Evolutionary conservation across 2,113 vertebrate genomes (phyloP), one percentile per base, ranked within the genome.

Genomic region (Neogobius melanostomus): DNA sequence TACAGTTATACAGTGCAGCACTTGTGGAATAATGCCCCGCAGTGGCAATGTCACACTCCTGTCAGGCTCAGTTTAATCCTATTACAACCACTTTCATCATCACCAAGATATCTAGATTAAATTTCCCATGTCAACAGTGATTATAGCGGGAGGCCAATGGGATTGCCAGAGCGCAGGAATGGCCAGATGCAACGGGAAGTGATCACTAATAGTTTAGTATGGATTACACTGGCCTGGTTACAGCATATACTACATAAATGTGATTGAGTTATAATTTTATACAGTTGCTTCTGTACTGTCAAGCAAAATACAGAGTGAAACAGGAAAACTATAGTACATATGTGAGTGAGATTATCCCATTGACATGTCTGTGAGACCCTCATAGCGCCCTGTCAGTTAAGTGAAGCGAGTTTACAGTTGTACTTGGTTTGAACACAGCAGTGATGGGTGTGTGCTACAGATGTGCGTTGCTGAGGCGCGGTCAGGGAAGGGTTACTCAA

Each of bases 1-100:
- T 62, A 62, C 60, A 9, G 60, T 69, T 60, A 74, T 65, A 67
- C 72, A 72, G 47, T 65, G 76, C 65, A 64, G 49, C 67, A 44
- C 50, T 69, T 42, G 45, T 61, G 66, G 69, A 83, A 71, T 64
- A 75, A 75, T 63, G 60, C 68, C 65, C 75, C 81, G 72, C 74
- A 81, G 79, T 76, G 73, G 81, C 72, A 21, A 78, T 83, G 86
- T 85, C 73, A 83, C 71, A 75, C 71, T 70, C 68, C 47, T 77
- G 79, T 82, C 82, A 81, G 79, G 57, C 80, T 78, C 66, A 61
- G 64, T 74, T 85, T 88, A 91, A 92, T 90, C 89, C 89, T 82
- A 86, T 91, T 92, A 85, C 74, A 70, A 71, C 81, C 87, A 90
- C 89, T 89, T 90, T 91, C 88, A 90, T 91, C 83, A 90, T 89